Conservation (phyloP, 2,888 invertebrate genomes). For the Amiota minor region DNA sequence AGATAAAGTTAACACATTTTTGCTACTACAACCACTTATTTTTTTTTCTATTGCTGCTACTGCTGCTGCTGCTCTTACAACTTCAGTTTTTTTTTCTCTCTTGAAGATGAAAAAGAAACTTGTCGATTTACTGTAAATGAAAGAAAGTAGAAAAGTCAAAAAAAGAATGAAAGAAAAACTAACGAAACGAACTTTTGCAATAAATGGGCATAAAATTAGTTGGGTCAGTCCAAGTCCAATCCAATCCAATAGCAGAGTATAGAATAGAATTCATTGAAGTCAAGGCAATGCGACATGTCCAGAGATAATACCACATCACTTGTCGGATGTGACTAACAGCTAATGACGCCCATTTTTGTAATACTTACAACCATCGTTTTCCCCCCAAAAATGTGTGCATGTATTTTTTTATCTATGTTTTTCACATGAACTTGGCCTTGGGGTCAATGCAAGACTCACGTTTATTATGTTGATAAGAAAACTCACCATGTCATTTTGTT, state of each 20-base stretch:
- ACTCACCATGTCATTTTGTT: conserved; percentile 50
- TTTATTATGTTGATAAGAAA: conserved; percentile 59
- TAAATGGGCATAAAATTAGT: conserved; percentile 65
- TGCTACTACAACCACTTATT: conserved; percentile 7
- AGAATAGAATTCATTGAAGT: no score
- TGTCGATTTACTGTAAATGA: neutral
- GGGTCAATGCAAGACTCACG: conserved; percentile 35
- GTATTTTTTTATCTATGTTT: no score
- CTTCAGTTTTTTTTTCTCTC: neutral
- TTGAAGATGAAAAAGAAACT: no score
- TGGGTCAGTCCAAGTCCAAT: conserved; percentile 52
- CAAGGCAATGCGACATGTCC: no score
- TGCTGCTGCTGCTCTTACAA: neutral
- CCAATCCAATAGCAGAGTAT: no score
- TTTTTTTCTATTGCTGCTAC: no score
- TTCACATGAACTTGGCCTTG: conserved; percentile 59
- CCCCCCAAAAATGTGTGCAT: no score
- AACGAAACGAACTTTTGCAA: conserved; percentile 33
- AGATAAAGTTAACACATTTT: conserved; percentile 71
- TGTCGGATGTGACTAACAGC: conserved; percentile 57
- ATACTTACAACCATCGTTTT: no score
- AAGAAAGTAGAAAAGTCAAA: neutral
- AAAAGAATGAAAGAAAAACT: neutral
- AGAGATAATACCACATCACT: conserved; percentile 33
- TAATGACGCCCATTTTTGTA: conserved; percentile 26